These are phyloP conservation scores for Dryoscopus gambensis DNA, from an alignment of 2,113 vertebrate genomes.

Conservation along the genomic window DNA sequence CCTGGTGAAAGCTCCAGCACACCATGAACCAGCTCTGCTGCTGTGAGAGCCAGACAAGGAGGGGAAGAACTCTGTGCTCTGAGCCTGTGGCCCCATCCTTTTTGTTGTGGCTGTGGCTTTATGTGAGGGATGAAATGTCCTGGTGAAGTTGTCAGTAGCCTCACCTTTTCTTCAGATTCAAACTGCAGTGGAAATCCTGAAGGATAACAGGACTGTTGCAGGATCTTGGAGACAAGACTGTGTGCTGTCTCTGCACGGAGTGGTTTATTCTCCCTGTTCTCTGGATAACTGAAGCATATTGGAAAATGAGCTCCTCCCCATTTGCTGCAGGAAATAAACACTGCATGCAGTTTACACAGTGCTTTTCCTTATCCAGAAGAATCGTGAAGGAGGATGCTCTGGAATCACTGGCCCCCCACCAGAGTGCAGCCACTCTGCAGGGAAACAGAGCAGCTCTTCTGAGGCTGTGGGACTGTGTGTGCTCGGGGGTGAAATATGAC, in stretches of 20 bases:
- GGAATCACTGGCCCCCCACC: neutral
- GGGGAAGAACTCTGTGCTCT: neutral
- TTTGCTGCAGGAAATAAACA: neutral
- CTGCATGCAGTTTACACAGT: neutral
- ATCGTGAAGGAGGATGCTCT: neutral
- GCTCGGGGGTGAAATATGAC: neutral
- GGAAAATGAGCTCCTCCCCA: neutral
- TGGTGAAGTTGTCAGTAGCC: neutral
- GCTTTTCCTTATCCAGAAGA: neutral
- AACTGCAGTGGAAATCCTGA: neutral
- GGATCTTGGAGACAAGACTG: neutral
- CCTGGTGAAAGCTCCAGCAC: neutral
- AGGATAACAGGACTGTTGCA: neutral
- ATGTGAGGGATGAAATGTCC: neutral
- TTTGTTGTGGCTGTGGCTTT: neutral
- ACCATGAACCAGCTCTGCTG: accelerated
- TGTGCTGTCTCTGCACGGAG: neutral
- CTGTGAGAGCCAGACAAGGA: neutral
- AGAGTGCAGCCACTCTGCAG: neutral
- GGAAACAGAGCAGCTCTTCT: neutral
- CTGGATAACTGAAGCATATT: neutral
- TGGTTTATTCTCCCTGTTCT: neutral
- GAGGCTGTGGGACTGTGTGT: neutral
- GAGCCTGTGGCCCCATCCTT: neutral
- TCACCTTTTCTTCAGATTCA: neutral